A percentile compares a stretch with the other conserved stretches of the same genome.
Conservation (phyloP, 2,888 invertebrate species). For the Noctua comes region DNA sequence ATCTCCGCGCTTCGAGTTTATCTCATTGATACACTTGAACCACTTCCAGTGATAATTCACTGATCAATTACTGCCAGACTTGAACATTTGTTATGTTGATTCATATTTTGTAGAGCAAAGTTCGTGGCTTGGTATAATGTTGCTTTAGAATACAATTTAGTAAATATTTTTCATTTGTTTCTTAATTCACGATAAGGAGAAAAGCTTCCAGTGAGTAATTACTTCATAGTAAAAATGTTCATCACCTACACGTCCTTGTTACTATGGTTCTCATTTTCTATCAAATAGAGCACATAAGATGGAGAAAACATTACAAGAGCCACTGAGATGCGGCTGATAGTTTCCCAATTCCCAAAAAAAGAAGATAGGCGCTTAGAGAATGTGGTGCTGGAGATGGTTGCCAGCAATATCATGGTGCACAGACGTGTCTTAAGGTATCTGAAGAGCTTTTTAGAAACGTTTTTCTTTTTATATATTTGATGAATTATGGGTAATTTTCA, state of each 20-base stretch:
- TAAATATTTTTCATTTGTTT: conserved; percentile 9
- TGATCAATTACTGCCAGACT: conserved; percentile 67
- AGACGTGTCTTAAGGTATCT: neutral
- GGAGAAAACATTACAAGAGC: neutral
- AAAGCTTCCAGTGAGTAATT: neutral
- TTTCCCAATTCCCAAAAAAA: too few relatives aligned
- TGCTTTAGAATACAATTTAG: neutral
- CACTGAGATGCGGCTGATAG: neutral
- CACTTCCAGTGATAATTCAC: conserved; percentile 68
- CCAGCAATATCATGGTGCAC: neutral
- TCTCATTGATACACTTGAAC: conserved; percentile 77
- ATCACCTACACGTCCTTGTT: neutral
- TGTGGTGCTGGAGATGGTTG: neutral
- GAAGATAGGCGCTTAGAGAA: neutral
- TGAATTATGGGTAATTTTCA: too few relatives aligned
- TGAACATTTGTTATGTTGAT: conserved; percentile 41
- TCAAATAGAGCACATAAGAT: neutral
- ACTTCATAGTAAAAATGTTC: neutral
- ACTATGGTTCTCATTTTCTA: neutral
- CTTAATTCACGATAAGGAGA: neutral
- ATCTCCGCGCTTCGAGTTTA: conserved; percentile 82
- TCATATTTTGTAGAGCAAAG: conserved; percentile 32
- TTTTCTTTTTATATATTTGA: neutral
- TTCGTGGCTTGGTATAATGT: neutral
- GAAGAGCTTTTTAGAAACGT: neutral